phyloP scores from a whole-genome alignment of 2,113 vertebrate species.

The Ictidomys tridecemlineatus region DNA sequence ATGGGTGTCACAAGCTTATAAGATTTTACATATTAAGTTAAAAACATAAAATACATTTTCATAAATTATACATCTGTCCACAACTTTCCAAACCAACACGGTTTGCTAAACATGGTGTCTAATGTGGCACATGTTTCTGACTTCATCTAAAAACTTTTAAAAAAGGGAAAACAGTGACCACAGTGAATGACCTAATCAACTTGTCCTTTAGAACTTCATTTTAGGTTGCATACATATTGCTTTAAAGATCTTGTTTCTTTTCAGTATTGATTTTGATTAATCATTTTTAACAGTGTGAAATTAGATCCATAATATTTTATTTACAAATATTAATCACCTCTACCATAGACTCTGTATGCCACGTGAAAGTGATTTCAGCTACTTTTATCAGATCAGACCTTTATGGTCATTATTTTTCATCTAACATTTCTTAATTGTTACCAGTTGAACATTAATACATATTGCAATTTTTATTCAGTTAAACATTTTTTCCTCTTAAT shows the following conservation, averaged over 20 bases:
- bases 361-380: not conserved
- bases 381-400: not conserved
- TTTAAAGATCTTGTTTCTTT: not conserved
- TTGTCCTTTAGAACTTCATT: not conserved
- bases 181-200: not conserved
- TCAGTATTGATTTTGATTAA: not conserved
- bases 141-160: conserved; percentile 7
- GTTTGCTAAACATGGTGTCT: not conserved
- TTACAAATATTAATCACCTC: not conserved
- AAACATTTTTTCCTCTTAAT: not conserved
- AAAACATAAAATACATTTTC: not conserved
- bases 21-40: conserved; percentile 8
- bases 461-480: not conserved
- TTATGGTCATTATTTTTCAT: not conserved
- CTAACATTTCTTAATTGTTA: not conserved
- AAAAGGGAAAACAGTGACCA: not conserved
- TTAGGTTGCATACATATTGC: not conserved
- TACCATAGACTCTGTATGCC: not conserved
- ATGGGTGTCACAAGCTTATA: not conserved
- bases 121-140: not conserved
- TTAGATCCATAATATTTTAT: not conserved
- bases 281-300: not conserved
- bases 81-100: not conserved
- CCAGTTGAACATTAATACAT: not conserved
- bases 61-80: not conserved